Evolutionary conservation across 2,888 invertebrate species (phyloP).

Genomic region (Lithophane semibrunnea): DNA sequence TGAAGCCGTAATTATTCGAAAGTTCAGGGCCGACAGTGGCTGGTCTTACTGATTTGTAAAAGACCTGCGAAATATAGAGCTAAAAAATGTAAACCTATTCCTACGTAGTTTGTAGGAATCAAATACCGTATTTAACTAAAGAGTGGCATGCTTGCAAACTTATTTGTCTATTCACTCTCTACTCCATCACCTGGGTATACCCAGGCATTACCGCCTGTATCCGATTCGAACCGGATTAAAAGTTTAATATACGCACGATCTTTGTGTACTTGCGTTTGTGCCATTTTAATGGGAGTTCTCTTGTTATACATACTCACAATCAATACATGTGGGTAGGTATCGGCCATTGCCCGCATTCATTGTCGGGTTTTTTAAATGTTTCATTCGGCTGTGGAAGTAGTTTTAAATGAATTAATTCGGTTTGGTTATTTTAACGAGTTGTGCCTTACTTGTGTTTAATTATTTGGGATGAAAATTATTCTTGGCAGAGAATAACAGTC

Average conservation of each 20-base stretch:
- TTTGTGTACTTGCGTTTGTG: conserved; percentile 52
- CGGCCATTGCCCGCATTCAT: conserved; percentile 14
- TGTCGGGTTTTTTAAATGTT: conserved; percentile 33
- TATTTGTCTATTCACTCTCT: conserved; percentile 18
- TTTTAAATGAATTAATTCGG: conserved; percentile 40
- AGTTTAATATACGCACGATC: conserved; percentile 65
- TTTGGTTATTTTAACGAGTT: conserved; percentile 29
- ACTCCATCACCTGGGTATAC: conserved; percentile 37
- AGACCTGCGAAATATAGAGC: neutral
- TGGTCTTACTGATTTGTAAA: neutral
- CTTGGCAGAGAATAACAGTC: neutral
- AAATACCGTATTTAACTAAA: neutral
- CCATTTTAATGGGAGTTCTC: conserved; percentile 54
- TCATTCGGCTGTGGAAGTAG: conserved; percentile 20
- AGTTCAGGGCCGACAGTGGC: too few relatives aligned
- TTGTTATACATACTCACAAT: conserved; percentile 12
- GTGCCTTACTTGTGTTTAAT: neutral
- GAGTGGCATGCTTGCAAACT: neutral
- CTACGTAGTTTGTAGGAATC: neutral
- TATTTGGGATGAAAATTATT: neutral
- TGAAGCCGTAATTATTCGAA: neutral
- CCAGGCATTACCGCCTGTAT: conserved; percentile 48
- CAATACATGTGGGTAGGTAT: conserved; percentile 34
- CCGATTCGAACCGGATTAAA: conserved; percentile 60
- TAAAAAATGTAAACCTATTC: neutral